These are phyloP conservation scores for Trochalopteron elliotii DNA, from an alignment of 2,113 vertebrate species.

Conservation along the genomic window DNA sequence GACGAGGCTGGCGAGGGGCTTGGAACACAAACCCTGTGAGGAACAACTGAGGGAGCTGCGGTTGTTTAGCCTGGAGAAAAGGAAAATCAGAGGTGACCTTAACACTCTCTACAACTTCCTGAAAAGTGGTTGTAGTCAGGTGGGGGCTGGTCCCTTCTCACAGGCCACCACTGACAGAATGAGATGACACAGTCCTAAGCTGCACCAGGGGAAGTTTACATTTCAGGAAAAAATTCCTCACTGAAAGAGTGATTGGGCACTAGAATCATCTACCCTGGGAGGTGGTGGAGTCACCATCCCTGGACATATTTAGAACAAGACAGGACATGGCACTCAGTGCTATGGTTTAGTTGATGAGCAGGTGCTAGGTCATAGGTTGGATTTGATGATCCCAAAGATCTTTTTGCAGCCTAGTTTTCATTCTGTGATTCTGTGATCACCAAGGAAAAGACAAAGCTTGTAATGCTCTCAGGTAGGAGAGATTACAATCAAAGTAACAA, in stretches of 20 bases:
- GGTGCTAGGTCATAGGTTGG: neutral
- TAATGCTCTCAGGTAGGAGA: neutral
- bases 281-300: neutral
- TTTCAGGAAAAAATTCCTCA: neutral
- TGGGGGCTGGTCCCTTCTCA: neutral
- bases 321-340: neutral
- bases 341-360: neutral
- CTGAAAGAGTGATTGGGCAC: neutral
- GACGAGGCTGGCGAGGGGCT: neutral
- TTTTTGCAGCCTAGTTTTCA: too few species aligned
- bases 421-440: neutral
- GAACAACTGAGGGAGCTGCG: neutral
- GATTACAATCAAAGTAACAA: neutral
- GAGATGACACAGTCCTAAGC: neutral
- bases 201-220: neutral
- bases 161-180: neutral
- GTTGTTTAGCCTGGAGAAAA: neutral
- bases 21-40: rapidly evolving
- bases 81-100: neutral
- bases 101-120: neutral
- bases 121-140: too few species aligned
- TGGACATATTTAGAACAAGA: neutral
- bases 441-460: neutral
- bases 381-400: neutral
- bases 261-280: neutral